Evolutionary conservation across 2,888 invertebrate species (phyloP).

Genomic region (Nemotelus pantherinus): DNA sequence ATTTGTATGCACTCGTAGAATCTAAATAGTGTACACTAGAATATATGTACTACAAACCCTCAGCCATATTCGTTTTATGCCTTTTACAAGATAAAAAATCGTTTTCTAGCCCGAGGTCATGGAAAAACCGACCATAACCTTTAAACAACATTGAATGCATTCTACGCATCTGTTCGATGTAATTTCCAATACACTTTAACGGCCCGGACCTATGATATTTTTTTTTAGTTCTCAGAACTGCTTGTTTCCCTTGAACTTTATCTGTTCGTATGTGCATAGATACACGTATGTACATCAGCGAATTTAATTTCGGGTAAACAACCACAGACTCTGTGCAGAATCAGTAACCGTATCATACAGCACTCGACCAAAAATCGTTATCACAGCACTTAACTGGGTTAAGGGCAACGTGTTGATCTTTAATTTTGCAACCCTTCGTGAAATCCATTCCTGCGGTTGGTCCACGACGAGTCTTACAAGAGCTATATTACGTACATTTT

Average conservation of each 20-base stretch:
- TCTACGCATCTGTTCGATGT: neutral
- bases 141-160: no score
- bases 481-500: neutral
- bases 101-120: no score
- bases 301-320: neutral
- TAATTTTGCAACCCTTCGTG: constrained; percentile 1
- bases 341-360: neutral
- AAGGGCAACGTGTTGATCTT: constrained; percentile 38
- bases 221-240: constrained; percentile 18
- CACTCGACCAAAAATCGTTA: constrained; percentile 20
- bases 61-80: no score
- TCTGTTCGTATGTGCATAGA: neutral
- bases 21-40: no score
- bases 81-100: no score
- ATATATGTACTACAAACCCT: no score
- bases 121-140: no score
- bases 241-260: constrained; percentile 15
- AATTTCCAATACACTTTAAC: constrained; percentile 1
- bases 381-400: constrained; percentile 38
- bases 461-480: neutral
- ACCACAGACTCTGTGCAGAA: neutral
- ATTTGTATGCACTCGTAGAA: no score
- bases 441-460: neutral
- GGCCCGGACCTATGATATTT: neutral
- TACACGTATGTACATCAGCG: neutral